These are phyloP conservation scores for Scomber scombrus DNA, from an alignment of 2,113 vertebrate species.

Conservation along the genomic window DNA sequence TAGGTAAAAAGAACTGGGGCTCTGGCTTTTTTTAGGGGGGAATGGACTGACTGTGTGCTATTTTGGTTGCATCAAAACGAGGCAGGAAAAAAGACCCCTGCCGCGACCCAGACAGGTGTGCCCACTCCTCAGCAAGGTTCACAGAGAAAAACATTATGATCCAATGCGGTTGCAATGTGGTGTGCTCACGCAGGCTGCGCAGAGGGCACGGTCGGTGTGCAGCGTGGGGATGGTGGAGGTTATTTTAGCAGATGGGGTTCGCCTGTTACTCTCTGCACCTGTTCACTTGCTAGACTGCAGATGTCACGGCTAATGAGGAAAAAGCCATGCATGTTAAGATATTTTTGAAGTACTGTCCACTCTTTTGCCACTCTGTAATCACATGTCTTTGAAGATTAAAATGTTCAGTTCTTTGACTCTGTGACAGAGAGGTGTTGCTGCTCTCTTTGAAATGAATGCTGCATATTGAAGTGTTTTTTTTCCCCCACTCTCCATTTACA, in stretches of 20 bases:
- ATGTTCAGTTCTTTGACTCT: background rate
- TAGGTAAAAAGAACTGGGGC: background rate
- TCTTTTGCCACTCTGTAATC: background rate
- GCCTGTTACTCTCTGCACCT: slow-evolving; percentile 22
- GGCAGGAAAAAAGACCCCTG: background rate
- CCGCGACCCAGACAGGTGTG: slow-evolving; percentile 13
- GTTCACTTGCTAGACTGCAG: slow-evolving; percentile 21
- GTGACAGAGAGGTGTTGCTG: background rate
- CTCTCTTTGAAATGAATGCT: background rate
- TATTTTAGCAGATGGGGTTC: slow-evolving; percentile 40
- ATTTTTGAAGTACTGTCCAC: background rate
- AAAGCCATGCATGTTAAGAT: background rate
- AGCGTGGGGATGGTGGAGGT: background rate
- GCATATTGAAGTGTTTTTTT: background rate
- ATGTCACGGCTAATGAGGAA: slow-evolving; percentile 5
- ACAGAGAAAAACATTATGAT: slow-evolving; percentile 13
- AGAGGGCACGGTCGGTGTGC: slow-evolving; percentile 24
- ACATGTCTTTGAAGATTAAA: background rate
- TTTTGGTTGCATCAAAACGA: background rate
- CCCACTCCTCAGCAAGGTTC: slow-evolving; percentile 9
- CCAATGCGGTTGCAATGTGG: slow-evolving; percentile 24
- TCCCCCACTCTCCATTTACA: background rate
- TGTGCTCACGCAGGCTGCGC: slow-evolving; percentile 14
- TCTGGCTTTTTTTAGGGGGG: background rate
- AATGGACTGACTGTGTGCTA: background rate